phyloP scores from a whole-genome alignment of 2,797 vertebrate species.

The Fistularia tabacaria region DNA sequence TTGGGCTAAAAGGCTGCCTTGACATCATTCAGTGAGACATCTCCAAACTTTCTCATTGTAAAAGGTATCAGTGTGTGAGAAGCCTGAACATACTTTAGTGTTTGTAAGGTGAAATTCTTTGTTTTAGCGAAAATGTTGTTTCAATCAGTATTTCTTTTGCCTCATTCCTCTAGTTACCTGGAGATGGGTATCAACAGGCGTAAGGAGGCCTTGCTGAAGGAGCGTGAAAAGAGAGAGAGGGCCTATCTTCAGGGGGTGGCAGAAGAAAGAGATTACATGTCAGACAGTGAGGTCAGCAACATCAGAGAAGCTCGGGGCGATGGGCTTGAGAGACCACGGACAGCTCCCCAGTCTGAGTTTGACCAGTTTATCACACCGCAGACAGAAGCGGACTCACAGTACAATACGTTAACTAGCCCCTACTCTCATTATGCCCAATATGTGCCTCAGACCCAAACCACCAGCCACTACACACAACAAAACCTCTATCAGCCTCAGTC shows the following conservation, averaged over 20 bases:
- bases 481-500: conserved; percentile 89
- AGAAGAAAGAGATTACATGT: conserved; percentile 99
- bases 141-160: background rate
- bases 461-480: conserved; percentile 88
- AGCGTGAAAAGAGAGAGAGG: conserved; percentile 95
- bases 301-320: conserved; percentile 87
- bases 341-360: conserved; percentile 94
- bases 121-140: conserved; percentile 5
- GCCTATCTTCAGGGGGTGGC: conserved; percentile 98
- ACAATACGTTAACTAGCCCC: conserved; percentile 88
- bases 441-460: conserved; percentile 89
- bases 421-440: conserved; percentile 92
- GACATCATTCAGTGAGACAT: conserved; percentile 69
- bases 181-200: conserved; percentile 99
- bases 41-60: conserved; percentile 68
- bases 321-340: conserved; percentile 90
- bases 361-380: conserved; percentile 94
- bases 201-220: conserved; percentile 95
- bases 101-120: conserved; percentile 19
- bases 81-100: conserved; percentile 29
- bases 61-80: conserved; percentile 73
- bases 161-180: conserved; percentile 78
- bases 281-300: conserved; percentile 97
- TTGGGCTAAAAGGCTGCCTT: conserved; percentile 74
- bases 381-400: conserved; percentile 90